phyloP scores from a whole-genome alignment of 2,888 invertebrate genomes.

The Drosophila limbata region DNA sequence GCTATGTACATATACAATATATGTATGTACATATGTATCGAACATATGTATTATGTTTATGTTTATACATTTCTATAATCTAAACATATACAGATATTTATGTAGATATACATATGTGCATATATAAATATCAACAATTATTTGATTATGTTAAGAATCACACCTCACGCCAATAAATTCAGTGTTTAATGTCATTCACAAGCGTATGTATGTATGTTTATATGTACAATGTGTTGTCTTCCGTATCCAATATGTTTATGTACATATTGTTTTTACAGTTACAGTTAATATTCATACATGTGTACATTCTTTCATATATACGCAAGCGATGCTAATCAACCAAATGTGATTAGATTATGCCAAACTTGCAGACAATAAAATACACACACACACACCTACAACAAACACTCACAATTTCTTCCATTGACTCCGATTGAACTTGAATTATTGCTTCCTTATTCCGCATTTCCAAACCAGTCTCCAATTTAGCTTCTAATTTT shows the following conservation, averaged over 20 bases:
- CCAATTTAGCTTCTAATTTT: not conserved
- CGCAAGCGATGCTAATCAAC: slow-evolving; percentile 28
- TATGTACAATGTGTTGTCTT: slow-evolving; percentile 21
- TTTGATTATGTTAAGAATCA: slow-evolving; percentile 25
- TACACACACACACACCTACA: slow-evolving; percentile 1
- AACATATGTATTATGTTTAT: not conserved
- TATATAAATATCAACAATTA: slow-evolving; percentile 13
- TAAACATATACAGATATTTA: not conserved
- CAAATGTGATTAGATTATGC: slow-evolving; percentile 47
- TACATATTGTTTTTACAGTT: slow-evolving; percentile 19
- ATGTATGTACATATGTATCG: not conserved
- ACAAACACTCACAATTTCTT: slow-evolving; percentile 65
- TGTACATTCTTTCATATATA: too few species aligned
- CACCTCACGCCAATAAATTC: slow-evolving; percentile 33
- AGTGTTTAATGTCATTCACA: slow-evolving; percentile 14
- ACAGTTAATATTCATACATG: not conserved
- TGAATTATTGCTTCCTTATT: slow-evolving; percentile 4
- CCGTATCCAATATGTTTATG: slow-evolving; percentile 24
- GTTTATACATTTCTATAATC: slow-evolving; percentile 12
- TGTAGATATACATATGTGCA: not conserved
- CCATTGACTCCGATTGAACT: slow-evolving; percentile 29
- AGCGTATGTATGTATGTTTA: not conserved
- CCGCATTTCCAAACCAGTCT: not conserved
- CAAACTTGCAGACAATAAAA: slow-evolving; percentile 27
- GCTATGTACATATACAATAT: slow-evolving; percentile 7